Conservation (phyloP, 1,140 invertebrate species). For the Atta colombica region DNA sequence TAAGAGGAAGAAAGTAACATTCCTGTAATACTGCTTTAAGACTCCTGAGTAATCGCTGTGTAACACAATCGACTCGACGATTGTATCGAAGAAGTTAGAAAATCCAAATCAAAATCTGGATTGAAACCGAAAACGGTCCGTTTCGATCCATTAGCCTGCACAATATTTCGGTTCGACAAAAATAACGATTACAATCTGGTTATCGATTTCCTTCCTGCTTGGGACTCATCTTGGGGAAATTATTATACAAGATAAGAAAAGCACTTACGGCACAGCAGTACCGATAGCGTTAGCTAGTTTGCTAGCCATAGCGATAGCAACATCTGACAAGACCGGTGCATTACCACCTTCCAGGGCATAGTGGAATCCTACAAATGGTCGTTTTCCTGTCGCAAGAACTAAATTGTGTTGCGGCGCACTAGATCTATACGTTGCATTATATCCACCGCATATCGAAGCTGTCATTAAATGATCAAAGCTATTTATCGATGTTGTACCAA, state of each 20-base stretch:
- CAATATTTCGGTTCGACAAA: no score
- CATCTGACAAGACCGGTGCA: conserved; percentile 92
- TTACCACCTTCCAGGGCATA: conserved; percentile 95
- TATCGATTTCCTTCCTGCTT: no score
- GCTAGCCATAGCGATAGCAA: conserved; percentile 95
- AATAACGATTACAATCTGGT: no score
- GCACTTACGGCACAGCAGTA: conserved; percentile 92
- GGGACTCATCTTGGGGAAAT: neutral
- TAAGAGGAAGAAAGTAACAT: no score
- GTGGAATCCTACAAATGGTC: conserved; percentile 96
- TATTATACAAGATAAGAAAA: neutral
- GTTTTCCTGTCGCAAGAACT: conserved; percentile 92
- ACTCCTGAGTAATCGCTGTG: no score
- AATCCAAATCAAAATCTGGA: no score
- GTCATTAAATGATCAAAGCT: conserved; percentile 95
- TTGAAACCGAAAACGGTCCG: no score
- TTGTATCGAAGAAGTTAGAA: no score
- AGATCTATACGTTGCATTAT: conserved; percentile 90
- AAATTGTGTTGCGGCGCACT: conserved; percentile 92
- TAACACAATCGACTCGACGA: no score
- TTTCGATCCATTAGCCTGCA: no score
- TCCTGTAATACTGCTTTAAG: no score
- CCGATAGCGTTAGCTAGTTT: conserved; percentile 93
- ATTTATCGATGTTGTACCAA: conserved; percentile 91
- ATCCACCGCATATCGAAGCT: conserved; percentile 93